These are phyloP conservation scores for Lagodon rhomboides DNA, from an alignment of 2,797 vertebrate genomes.

Conservation along the genomic window DNA sequence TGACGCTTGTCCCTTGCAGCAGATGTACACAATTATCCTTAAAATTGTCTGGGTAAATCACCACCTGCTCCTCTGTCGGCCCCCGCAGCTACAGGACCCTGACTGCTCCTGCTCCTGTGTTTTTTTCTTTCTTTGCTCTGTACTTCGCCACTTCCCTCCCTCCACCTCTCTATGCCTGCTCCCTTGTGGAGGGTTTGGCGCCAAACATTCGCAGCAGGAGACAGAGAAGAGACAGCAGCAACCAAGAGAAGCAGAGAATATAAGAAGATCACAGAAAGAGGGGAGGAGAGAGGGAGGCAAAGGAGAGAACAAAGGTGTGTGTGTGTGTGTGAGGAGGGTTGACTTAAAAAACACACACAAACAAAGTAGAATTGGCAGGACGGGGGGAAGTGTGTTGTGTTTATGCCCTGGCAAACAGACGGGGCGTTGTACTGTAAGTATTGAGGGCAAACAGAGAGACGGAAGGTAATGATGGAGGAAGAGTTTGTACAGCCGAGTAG, in stretches of 20 bases:
- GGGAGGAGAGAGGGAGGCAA: neutral
- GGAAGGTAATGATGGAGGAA: slow-evolving; percentile 29
- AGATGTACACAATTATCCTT: slow-evolving; percentile 75
- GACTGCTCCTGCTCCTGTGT: slow-evolving; percentile 43
- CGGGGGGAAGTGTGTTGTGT: slow-evolving; percentile 10
- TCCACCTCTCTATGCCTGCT: slow-evolving; percentile 14
- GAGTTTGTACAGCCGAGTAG: slow-evolving; percentile 3
- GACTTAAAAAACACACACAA: slow-evolving; percentile 38
- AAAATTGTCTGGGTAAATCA: slow-evolving; percentile 76
- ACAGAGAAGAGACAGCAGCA: slow-evolving; percentile 45
- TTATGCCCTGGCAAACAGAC: slow-evolving; percentile 23
- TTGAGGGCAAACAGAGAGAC: slow-evolving; percentile 29
- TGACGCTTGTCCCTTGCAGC: slow-evolving; percentile 60
- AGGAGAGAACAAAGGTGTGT: slow-evolving; percentile 40
- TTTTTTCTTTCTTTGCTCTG: slow-evolving; percentile 40
- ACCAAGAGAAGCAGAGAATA: slow-evolving; percentile 46
- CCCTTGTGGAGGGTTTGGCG: slow-evolving; percentile 51
- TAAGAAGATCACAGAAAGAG: slow-evolving; percentile 53
- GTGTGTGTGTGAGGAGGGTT: slow-evolving; percentile 5
- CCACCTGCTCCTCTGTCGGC: slow-evolving; percentile 69
- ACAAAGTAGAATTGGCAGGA: slow-evolving; percentile 25
- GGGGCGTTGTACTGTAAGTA: neutral
- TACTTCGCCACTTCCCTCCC: slow-evolving; percentile 9
- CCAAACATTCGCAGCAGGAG: slow-evolving; percentile 60
- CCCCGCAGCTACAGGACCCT: slow-evolving; percentile 52